Evolutionary conservation across 1,140 invertebrate species (phyloP), one percentile per base, ranked within the genome.

Genomic region (Aporrectodea caliginosa): DNA sequence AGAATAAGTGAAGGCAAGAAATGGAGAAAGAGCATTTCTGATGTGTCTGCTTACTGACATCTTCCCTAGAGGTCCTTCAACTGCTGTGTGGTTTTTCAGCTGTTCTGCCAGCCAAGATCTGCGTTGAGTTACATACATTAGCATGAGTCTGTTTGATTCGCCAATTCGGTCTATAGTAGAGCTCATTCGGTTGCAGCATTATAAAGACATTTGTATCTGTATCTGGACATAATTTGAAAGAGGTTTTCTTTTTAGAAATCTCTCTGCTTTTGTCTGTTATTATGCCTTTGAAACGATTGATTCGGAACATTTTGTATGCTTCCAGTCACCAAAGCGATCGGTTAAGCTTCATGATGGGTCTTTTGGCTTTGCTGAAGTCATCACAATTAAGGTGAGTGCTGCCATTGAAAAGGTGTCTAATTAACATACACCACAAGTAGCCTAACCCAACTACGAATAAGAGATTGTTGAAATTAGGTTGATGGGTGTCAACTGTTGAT

Each of bases 331-430:
- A 12, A 80, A 80, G 31, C 32, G 79, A 72, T 80, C 79, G 14
- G 75, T 80, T 16, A 77, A 71, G 34, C 32, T 80, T 6, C 74
- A 80, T 27, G 79, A 80, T 27, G 79, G 79, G n/a, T 80, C 79
- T 29, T 80, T 77, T 70, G 79, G 79, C 30, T 80, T 35, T 29
- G 75, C 73, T 16, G 79, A 80, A 70, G 79, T 80, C 12, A 71
- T 80, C 33, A 77, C 74, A 14, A 71, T 80, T 22, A 80, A 80
- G 79, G 79, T 80, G 1, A 32, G n/a, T n/a, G n/a, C n/a, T n/a
- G n/a, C n/a, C n/a, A n/a, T n/a, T n/a, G n/a, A n/a, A n/a, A n/a
- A n/a, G n/a, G n/a, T n/a, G n/a, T n/a, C n/a, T n/a, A n/a, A n/a
- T n/a, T n/a, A n/a, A n/a, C n/a, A n/a, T n/a, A n/a, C n/a, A n/a